Evolutionary conservation across 2,113 vertebrate genomes (phyloP), one percentile per base, ranked within the genome.

Genomic region (Ovis canadensis): DNA sequence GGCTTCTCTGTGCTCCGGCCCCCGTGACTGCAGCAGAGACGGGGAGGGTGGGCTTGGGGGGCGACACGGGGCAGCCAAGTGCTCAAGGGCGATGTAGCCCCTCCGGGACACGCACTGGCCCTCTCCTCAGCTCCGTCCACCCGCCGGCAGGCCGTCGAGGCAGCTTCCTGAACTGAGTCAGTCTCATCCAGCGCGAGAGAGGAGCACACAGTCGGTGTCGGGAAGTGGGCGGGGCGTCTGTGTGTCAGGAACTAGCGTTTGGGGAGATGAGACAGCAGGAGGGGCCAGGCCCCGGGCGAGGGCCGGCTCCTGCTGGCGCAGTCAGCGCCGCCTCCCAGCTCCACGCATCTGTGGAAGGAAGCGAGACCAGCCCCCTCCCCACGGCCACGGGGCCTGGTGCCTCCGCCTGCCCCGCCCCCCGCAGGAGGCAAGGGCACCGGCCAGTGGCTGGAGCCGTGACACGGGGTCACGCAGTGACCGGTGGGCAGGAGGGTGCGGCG

Each of bases 171-270:
- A 8, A 17, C 48, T 27, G 27, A 10, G 7, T 67, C 40, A 10
- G 7, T 67, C 40, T 40, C 64, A 29, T 36, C 17, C 13, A 1
- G 40, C 21, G 0, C 6, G 4, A 52, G 27, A 9, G 16, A 55
- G 25, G 16, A 45, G 67, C 19, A 0, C 0, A 19, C 31, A n/a
- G 40, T n/a, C n/a, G n/a, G n/a, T 12, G 14, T 40, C 11, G 83
- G 77, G n/a, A 11, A 27, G 59, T 11, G 15, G 19, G 60, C 7
- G 4, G 50, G 45, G 15, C 6, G 29, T 19, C 15, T 10, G 1
- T 31, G 29, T 33, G 23, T 31, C 31, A 8, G 27, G 7, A 6
- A 5, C 23, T 5, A 21, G 55, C 1, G 5, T 17, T 29, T 1
- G 33, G 45, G 27, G 52, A 6, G 45, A 45, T 45, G 45, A 45